Conservation (phyloP, 2,888 invertebrate species). For the Hoplodrina ambigua region DNA sequence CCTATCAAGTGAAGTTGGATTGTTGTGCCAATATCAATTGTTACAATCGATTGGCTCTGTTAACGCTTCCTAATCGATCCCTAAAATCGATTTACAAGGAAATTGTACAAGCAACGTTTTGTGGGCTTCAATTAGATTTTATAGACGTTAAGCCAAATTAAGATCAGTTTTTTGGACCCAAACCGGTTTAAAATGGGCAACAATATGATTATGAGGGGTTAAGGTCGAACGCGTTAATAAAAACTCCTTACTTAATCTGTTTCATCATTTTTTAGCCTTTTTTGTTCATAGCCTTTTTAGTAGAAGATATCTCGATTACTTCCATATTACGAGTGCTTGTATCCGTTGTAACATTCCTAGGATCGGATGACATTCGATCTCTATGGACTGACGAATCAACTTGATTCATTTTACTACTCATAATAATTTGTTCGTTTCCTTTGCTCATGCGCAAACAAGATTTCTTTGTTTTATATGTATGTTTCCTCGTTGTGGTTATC, state of each 20-base stretch:
- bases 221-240: conserved; percentile 32
- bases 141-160: not conserved
- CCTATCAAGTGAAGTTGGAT: conserved; percentile 49
- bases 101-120: conserved; percentile 32
- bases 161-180: conserved; percentile 8
- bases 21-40: conserved; percentile 49
- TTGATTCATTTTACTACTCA: conserved; percentile 32
- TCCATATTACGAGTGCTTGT: conserved; percentile 21
- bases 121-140: conserved; percentile 19
- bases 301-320: conserved; percentile 29
- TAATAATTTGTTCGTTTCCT: conserved; percentile 33
- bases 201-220: conserved; percentile 39
- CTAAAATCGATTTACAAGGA: conserved; percentile 44
- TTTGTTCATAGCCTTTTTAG: conserved; percentile 33
- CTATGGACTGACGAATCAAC: conserved; percentile 27
- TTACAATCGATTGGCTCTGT: conserved; percentile 55
- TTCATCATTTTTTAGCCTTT: conserved; percentile 24
- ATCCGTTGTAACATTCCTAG: conserved; percentile 54
- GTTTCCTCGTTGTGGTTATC: conserved; percentile 23
- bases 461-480: conserved; percentile 30
- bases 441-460: conserved; percentile 15
- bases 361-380: conserved; percentile 42
- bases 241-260: conserved; percentile 30
- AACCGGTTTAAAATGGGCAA: conserved; percentile 30
- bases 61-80: conserved; percentile 54